A percentile compares a stretch with the other conserved stretches of the same genome.
These are phyloP conservation scores for Malurus leucopterus DNA, from an alignment of 2,797 vertebrate genomes.

Conservation along the genomic window DNA sequence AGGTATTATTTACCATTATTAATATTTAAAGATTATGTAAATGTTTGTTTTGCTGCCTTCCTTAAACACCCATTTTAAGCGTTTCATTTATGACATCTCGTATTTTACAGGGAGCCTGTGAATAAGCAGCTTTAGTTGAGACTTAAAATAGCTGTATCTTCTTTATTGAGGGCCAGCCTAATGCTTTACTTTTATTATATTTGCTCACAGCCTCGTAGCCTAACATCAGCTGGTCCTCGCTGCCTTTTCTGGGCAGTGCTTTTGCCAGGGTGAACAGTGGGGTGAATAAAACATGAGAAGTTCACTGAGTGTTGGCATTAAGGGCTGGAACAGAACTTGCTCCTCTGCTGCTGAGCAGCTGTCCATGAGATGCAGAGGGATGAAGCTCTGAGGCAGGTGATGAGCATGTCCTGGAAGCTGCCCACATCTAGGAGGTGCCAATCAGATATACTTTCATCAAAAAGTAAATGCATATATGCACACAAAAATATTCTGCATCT, in stretches of 20 bases:
- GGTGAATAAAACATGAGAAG: not conserved
- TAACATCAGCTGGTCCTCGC: not conserved
- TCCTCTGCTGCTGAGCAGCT: not conserved
- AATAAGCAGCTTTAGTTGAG: constrained; percentile 68
- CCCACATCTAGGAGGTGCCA: not conserved
- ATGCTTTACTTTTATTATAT: constrained; percentile 29
- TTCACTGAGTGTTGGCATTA: not conserved
- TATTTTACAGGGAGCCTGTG: constrained; percentile 48
- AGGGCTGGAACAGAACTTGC: not conserved
- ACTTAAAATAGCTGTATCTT: constrained; percentile 67
- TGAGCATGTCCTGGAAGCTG: not conserved
- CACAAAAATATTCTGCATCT: not conserved
- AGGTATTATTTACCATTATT: constrained; percentile 66
- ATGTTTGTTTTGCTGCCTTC: constrained; percentile 47
- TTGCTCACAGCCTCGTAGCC: not conserved
- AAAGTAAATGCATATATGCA: not conserved
- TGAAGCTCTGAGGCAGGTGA: accelerated
- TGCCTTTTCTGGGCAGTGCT: not conserved
- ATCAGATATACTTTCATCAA: not conserved
- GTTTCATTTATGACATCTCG: constrained; percentile 48
- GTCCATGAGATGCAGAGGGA: accelerated
- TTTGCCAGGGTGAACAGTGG: not conserved
- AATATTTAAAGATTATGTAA: constrained; percentile 64
- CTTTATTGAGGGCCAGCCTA: constrained; percentile 16
- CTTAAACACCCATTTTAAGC: constrained; percentile 37